Evolutionary conservation across 2,797 vertebrate species (phyloP), one percentile per base, ranked within the genome.

Genomic region (Gastrophryne carolinensis): DNA sequence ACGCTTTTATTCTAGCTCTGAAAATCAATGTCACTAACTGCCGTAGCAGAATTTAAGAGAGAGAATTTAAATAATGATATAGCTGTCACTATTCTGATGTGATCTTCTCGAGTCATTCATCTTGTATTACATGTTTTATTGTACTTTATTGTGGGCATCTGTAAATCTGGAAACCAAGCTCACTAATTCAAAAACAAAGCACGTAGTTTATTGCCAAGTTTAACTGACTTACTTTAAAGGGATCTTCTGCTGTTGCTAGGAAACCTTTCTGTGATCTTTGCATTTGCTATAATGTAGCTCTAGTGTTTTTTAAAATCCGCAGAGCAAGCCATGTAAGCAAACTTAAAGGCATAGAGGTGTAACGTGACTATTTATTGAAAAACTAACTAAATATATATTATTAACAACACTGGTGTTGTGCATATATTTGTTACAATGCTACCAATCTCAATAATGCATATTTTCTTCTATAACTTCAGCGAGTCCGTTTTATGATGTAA

Each of bases 171-270:
- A 52, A 73, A 78, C 83, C 78, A 77, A 78, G 41, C 66, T 80
- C 24, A 68, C 79, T 85, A 34, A 83, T 90, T 89, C 84, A 83
- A 67, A 90, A 83, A 71, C 87, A 2, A 50, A 54, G 80, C 88
- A 90, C 79, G 79, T 85, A 84, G 79, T 66, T 30, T 77, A 76
- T 50, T 81, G 82, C 60, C 61, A 61, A 78, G 68, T 91, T 90
- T 87, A 88, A 88, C 82, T 83, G 83, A 86, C 85, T 90, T 78
- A 80, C 83, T 86, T 87, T 83, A 81, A 81, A 85, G 83, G 77
- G 79, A 86, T 88, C 88, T 80, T 84, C 79, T 82, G 83, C 84
- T 87, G 86, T 87, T 90, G 82, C 87, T 90, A 88, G 86, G 86
- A 87, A 88, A 89, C 80, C 79, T 85, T 89, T 86, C 85, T 87